phyloP scores from a whole-genome alignment of 2,888 invertebrate species.

The Flexamia atlantica region DNA sequence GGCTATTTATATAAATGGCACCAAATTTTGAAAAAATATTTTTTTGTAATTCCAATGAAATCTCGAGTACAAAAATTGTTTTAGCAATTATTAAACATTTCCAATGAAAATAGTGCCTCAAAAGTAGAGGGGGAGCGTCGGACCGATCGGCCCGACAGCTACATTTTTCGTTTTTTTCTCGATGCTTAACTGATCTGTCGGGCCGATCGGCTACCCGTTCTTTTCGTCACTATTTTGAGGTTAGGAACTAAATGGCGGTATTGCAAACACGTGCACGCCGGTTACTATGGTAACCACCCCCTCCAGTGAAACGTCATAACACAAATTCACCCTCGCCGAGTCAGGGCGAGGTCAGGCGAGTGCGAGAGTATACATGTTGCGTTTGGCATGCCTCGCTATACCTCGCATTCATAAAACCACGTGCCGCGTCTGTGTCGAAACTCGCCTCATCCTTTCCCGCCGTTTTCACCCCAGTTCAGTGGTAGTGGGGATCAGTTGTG shows the following conservation, averaged over 20 bases:
- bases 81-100: not conserved
- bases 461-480: not conserved
- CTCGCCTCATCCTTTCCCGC: not conserved
- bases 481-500: not conserved
- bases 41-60: not conserved
- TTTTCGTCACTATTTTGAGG: not conserved
- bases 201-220: not conserved
- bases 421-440: too few relatives aligned
- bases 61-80: too few relatives aligned
- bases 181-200: not conserved
- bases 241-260: not conserved
- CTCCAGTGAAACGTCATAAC: not conserved
- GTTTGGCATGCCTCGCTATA: too few relatives aligned
- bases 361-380: too few relatives aligned
- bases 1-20: not conserved
- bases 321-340: too few relatives aligned
- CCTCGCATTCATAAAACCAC: too few relatives aligned
- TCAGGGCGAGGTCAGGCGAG: too few relatives aligned
- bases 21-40: not conserved
- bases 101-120: not conserved
- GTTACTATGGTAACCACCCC: too few relatives aligned
- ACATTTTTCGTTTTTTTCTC: not conserved
- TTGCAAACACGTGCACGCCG: not conserved
- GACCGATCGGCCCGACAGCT: not conserved
- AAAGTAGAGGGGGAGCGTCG: not conserved